Evolutionary conservation across 2,113 vertebrate genomes (phyloP), one percentile per base, ranked within the genome.

Genomic region (Casuarius casuarius): DNA sequence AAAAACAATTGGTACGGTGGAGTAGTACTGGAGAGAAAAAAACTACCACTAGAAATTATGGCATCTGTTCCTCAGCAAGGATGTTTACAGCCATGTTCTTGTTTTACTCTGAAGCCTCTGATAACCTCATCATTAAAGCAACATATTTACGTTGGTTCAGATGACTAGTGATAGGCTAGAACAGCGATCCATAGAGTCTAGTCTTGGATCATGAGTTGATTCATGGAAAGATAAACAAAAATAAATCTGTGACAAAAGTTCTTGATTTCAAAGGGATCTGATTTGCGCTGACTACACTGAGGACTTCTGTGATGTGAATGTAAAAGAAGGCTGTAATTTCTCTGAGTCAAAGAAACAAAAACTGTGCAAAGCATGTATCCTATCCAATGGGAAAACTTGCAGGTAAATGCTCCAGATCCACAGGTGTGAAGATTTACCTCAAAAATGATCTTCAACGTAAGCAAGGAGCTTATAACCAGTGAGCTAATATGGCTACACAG

Each of bases 331-430:
- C 6, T 23, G 3, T 44, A 89, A 42, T 75, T 82, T 77, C 12
- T 74, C 10, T 12, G 31, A 92, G 7, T 23, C 15, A 59, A 92
- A 70, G 14, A 7, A 23, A 73, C 7, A 83, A 52, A 85, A 68
- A 9, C 5, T 38, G 6, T 46, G 5, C 14, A 58, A 11, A 61
- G 0, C 2, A 11, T 9, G 2, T 44, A 9, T 28, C 35, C 12
- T 5, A 74, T 77, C 22, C 2, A 58, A 81, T n/a, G 9, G 13
- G 5, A 63, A n/a, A 35, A 40, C 4, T 21, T 92, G 21, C 29
- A 85, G 71, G 8, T 29, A 35, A 52, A 74, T 29, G 5, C 2
- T 88, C 20, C 22, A 29, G 38, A 46, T 12, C 2, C 33, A 62
- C 12, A 5, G 9, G 3, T 44, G 9, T 62, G 35, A 85, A 68